Evolutionary conservation across 2,888 invertebrate genomes (phyloP).

Genomic region (Machimus rusticus): DNA sequence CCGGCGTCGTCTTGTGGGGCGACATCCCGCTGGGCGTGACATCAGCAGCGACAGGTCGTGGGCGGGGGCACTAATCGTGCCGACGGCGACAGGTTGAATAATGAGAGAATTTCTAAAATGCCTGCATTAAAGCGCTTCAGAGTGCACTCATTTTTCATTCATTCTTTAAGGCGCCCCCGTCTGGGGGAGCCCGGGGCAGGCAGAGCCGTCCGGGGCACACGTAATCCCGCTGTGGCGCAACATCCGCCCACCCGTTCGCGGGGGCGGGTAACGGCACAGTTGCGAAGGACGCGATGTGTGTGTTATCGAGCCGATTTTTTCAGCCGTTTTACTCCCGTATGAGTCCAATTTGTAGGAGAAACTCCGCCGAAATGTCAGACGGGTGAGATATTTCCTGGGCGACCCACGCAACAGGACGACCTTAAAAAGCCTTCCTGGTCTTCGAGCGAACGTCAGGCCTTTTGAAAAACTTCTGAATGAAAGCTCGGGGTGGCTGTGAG

Average conservation of each 20-base stretch:
- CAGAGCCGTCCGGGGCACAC: not conserved
- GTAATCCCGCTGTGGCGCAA: not conserved
- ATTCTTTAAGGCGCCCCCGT: not conserved
- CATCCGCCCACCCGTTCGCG: not conserved
- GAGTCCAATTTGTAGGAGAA: not conserved
- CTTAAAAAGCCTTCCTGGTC: not conserved
- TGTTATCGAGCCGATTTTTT: not conserved
- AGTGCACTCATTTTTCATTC: not conserved
- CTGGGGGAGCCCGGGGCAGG: not conserved
- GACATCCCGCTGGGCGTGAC: not conserved
- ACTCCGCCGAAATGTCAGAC: not conserved
- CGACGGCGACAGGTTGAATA: not conserved
- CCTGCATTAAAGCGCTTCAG: not conserved
- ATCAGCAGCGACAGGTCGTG: not conserved
- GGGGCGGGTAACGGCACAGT: not conserved
- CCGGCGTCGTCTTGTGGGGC: not conserved
- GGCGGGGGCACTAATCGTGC: not conserved
- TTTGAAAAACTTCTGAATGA: conserved; percentile 14
- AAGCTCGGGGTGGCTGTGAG: not conserved
- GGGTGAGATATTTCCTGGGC: not conserved
- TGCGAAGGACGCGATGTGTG: not conserved
- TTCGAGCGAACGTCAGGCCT: not conserved
- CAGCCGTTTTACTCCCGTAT: not conserved
- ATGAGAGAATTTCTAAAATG: not conserved
- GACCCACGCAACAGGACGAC: conserved; percentile 15